phyloP scores from a whole-genome alignment of 2,797 vertebrate genomes.

The Acropternis orthonyx region DNA sequence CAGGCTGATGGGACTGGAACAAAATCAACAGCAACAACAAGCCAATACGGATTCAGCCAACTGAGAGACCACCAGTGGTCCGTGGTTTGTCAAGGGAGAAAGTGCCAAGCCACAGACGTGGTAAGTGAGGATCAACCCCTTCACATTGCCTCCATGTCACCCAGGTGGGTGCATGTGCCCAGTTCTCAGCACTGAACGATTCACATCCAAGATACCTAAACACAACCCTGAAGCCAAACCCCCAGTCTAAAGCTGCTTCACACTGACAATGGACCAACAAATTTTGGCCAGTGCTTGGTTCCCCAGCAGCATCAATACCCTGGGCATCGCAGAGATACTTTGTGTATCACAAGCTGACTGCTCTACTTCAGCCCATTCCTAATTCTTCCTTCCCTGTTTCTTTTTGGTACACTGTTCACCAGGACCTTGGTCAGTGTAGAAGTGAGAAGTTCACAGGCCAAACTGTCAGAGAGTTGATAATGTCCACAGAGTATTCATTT shows the following conservation, averaged over 20 bases:
- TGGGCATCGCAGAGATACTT: not conserved
- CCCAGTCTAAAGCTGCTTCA: not conserved
- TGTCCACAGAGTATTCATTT: not conserved
- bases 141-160: rapidly evolving
- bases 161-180: not conserved
- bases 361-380: not conserved
- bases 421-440: not conserved
- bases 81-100: not conserved
- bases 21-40: not conserved
- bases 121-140: not conserved
- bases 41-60: not conserved
- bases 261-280: not conserved
- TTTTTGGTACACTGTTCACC: not conserved
- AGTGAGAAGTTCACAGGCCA: not conserved
- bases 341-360: not conserved
- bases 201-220: not conserved
- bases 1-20: not conserved
- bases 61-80: not conserved
- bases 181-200: not conserved
- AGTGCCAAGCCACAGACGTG: not conserved
- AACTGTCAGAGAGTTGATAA: conserved; percentile 18
- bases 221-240: not conserved
- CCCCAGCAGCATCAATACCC: not conserved
- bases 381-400: not conserved
- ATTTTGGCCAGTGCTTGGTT: not conserved